phyloP scores from a whole-genome alignment of 1,140 invertebrate species.

The Brachionus koreanus region DNA sequence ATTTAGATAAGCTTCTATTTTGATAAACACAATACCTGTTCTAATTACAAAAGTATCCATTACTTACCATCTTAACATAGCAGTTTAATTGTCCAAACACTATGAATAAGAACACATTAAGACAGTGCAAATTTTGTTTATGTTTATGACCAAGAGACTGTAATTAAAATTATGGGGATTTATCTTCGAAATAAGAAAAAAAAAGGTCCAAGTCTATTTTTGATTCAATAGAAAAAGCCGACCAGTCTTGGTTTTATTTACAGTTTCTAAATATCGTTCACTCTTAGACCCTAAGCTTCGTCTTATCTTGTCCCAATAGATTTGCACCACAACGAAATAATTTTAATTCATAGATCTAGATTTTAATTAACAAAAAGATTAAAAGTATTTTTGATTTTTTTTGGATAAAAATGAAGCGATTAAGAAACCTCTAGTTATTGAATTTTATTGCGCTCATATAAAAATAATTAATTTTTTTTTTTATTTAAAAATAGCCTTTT shows the following conservation, averaged over 20 bases:
- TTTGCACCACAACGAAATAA: background rate
- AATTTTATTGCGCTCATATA: background rate
- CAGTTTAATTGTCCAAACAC: background rate
- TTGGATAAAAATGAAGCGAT: background rate
- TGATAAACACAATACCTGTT: background rate
- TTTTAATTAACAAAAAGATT: background rate
- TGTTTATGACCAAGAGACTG: background rate
- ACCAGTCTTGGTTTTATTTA: background rate
- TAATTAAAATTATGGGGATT: background rate
- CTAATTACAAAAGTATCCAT: background rate
- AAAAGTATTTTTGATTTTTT: background rate
- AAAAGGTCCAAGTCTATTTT: background rate
- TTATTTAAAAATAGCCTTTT: background rate
- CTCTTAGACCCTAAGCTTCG: background rate
- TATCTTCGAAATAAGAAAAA: background rate
- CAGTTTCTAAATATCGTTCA: background rate
- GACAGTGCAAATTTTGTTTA: constrained; percentile 1
- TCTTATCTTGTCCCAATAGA: background rate
- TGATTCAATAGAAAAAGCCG: background rate
- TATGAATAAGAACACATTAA: background rate
- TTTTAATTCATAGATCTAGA: background rate
- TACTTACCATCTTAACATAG: background rate
- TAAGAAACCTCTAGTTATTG: background rate
- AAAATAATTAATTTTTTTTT: background rate
- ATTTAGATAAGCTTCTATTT: background rate